phyloP scores from a whole-genome alignment of 2,797 vertebrate species.

The Pristis pectinata region DNA sequence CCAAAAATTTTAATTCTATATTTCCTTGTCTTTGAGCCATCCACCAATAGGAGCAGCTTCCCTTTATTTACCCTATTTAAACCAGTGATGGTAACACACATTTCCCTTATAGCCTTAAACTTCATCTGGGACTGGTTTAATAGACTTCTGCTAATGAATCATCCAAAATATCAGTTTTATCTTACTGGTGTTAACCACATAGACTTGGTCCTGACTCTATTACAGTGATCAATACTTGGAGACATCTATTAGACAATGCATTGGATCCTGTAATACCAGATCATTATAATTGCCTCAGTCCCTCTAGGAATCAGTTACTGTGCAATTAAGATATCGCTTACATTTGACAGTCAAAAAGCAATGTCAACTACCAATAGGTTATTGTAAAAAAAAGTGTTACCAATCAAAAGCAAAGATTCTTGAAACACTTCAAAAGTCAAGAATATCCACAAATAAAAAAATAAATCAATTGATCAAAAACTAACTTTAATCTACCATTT shows the following conservation, averaged over 20 bases:
- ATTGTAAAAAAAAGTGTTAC: not conserved
- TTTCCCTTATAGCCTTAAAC: not conserved
- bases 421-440: not conserved
- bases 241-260: not conserved
- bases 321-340: not conserved
- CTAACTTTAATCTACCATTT: not conserved
- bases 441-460: not conserved
- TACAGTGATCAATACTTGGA: too few relatives aligned
- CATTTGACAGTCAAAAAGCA: too few relatives aligned
- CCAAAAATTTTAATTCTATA: too few relatives aligned
- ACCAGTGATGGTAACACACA: not conserved
- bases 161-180: too few relatives aligned
- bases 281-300: not conserved
- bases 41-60: too few relatives aligned
- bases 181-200: too few relatives aligned
- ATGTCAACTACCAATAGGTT: not conserved
- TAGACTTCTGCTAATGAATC: too few relatives aligned
- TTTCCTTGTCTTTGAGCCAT: too few relatives aligned
- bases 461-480: not conserved
- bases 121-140: too few relatives aligned
- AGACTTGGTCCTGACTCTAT: too few relatives aligned
- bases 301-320: not conserved
- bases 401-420: not conserved
- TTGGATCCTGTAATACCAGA: not conserved
- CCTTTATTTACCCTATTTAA: too few relatives aligned